Conservation (phyloP, 2,797 vertebrate genomes). For the Holocentrus rufus region DNA sequence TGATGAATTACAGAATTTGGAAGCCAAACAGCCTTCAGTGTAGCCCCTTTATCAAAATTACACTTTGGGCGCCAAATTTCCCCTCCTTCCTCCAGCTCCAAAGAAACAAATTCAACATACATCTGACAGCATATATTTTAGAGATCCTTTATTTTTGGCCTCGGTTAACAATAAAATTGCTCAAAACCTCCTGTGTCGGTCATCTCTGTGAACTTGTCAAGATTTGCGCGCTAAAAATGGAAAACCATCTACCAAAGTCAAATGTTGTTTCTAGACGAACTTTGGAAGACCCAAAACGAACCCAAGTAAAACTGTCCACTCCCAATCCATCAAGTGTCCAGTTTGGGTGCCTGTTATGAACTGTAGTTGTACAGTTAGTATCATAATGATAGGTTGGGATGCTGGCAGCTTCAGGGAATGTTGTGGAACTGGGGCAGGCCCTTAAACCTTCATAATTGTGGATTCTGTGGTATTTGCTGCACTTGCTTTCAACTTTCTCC, state of each 20-base stretch:
- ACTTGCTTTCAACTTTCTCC: constrained; percentile 52
- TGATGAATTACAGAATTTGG: constrained; percentile 15
- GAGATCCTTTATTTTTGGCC: constrained; percentile 14
- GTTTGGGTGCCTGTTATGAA: constrained; percentile 27
- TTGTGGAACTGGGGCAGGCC: constrained; percentile 32
- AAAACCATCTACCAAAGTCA: not conserved
- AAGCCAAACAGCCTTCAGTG: constrained; percentile 34
- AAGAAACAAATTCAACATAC: constrained; percentile 18
- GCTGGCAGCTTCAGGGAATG: constrained; percentile 34
- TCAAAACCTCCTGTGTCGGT: not conserved
- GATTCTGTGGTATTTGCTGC: constrained; percentile 53
- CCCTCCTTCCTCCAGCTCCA: constrained; percentile 30
- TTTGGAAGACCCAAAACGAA: constrained; percentile 27
- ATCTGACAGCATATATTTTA: not conserved
- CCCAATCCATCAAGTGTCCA: constrained; percentile 1
- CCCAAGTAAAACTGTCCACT: not conserved
- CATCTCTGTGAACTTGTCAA: not conserved
- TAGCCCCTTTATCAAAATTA: constrained; percentile 39
- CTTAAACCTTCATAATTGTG: constrained; percentile 45
- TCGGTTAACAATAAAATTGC: constrained; percentile 6
- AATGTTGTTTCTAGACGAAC: constrained; percentile 25
- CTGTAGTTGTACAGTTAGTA: constrained; percentile 37
- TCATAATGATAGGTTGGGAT: constrained; percentile 46
- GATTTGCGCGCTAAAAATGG: constrained; percentile 2
- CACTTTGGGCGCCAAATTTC: constrained; percentile 31